Conservation (phyloP, 2,888 invertebrate species). For the Parasteatoda lunata region DNA sequence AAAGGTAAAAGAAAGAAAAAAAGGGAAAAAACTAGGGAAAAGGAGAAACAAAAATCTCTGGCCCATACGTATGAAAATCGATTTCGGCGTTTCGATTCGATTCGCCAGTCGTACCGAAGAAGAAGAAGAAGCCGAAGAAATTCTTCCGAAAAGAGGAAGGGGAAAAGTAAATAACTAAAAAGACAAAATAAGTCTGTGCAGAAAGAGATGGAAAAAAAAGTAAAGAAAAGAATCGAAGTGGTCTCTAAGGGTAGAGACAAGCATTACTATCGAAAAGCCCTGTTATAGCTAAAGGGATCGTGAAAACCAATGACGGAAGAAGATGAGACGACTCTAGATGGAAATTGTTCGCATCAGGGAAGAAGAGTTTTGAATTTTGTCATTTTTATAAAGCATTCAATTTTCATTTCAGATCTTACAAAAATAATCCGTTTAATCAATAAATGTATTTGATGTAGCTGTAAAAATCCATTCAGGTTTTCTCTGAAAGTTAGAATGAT, state of each 20-base stretch:
- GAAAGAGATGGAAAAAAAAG: slow-evolving; percentile 9
- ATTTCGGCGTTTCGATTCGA: slow-evolving; percentile 49
- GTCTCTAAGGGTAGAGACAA: slow-evolving; percentile 17
- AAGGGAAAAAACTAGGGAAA: not conserved
- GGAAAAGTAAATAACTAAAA: slow-evolving; percentile 51
- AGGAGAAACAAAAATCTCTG: not conserved
- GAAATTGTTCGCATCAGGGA: not conserved
- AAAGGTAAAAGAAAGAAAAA: slow-evolving; percentile 22
- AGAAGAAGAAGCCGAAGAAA: slow-evolving; percentile 13
- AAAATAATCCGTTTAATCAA: too few relatives aligned
- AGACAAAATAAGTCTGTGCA: slow-evolving; percentile 41
- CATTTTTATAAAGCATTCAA: not conserved
- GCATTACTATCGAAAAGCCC: slow-evolving; percentile 21
- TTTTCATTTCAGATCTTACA: too few relatives aligned
- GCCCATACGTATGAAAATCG: slow-evolving; percentile 41
- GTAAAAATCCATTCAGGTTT: too few relatives aligned
- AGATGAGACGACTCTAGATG: not conserved
- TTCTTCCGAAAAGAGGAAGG: not conserved
- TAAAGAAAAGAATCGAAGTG: slow-evolving; percentile 18
- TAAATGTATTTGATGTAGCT: too few relatives aligned
- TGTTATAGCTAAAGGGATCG: slow-evolving; percentile 42
- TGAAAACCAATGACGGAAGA: slow-evolving; percentile 12
- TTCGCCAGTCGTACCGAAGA: slow-evolving; percentile 6
- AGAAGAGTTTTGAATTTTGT: not conserved
- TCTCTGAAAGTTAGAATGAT: too few relatives aligned